These are phyloP conservation scores for Actinostola sp. DNA, from an alignment of 92 coral and sea anemone genomes.

Conservation along the genomic window DNA sequence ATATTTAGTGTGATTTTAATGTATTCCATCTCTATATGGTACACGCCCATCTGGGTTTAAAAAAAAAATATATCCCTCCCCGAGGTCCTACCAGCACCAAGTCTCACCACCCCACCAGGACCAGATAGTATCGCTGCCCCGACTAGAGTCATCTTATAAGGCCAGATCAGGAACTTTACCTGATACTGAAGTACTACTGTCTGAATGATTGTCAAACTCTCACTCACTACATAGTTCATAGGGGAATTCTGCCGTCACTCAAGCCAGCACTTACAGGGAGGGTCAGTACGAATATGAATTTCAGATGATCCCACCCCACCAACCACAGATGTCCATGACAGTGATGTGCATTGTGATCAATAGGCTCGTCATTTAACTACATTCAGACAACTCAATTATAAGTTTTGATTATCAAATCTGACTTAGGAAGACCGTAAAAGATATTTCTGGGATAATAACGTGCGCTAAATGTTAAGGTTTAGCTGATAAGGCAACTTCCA, in stretches of 20 bases:
- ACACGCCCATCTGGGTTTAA: no score
- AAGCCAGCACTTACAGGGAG: slow-evolving; percentile 19
- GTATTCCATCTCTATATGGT: no score
- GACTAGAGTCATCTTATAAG: slow-evolving; percentile 11
- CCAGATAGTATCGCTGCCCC: slow-evolving; percentile 11
- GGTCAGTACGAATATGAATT: slow-evolving; percentile 14
- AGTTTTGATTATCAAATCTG: slow-evolving; percentile 14
- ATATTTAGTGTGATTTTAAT: no score
- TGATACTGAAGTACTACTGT: slow-evolving; percentile 20
- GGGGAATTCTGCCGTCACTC: slow-evolving; percentile 17
- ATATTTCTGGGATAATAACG: slow-evolving; percentile 10
- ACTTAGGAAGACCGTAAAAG: slow-evolving; percentile 8
- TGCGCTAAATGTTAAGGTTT: slow-evolving; percentile 10
- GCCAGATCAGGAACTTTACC: slow-evolving; percentile 19
- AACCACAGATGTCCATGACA: slow-evolving; percentile 18
- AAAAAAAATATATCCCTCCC: no score
- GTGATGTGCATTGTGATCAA: slow-evolving; percentile 20
- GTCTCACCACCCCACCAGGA: no score
- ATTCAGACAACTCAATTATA: slow-evolving; percentile 5
- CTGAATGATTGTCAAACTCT: slow-evolving; percentile 9
- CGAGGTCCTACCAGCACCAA: no score
- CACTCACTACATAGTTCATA: slow-evolving; percentile 25
- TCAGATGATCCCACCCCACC: slow-evolving; percentile 24
- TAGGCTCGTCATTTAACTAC: slow-evolving; percentile 12
- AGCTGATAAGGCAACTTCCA: slow-evolving; percentile 18